A percentile compares a stretch with the other conserved stretches of the same genome.
Conservation (phyloP, 1,140 invertebrate genomes). For the Elymnias hypermnestra region DNA sequence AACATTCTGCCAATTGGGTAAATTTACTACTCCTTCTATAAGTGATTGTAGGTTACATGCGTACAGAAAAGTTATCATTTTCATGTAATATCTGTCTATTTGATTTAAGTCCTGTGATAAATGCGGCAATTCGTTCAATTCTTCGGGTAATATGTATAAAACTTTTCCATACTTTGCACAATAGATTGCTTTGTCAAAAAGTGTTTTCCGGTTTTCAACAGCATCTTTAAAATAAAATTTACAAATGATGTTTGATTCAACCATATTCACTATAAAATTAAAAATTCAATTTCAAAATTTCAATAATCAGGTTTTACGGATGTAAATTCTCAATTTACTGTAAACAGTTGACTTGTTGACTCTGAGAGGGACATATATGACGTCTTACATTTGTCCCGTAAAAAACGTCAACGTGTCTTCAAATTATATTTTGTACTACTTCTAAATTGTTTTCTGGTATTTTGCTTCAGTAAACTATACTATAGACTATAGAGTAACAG, state of each 20-base stretch:
- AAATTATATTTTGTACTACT: too few species aligned
- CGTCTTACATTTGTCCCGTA: too few species aligned
- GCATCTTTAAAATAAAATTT: slow-evolving; percentile 39
- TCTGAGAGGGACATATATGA: too few species aligned
- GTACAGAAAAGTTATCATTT: slow-evolving; percentile 66
- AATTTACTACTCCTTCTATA: slow-evolving; percentile 43
- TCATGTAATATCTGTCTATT: slow-evolving; percentile 54
- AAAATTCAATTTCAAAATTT: too few species aligned
- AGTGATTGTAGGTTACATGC: slow-evolving; percentile 39
- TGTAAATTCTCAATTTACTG: too few species aligned
- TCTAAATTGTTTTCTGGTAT: too few species aligned
- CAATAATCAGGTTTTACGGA: too few species aligned
- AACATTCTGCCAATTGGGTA: slow-evolving; percentile 58
- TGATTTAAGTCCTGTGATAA: slow-evolving; percentile 51
- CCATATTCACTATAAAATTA: too few species aligned
- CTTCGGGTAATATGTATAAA: slow-evolving; percentile 56
- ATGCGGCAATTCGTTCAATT: slow-evolving; percentile 52
- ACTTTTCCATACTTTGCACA: slow-evolving; percentile 52
- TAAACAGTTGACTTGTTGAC: too few species aligned
- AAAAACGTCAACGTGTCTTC: too few species aligned
- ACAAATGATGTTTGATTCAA: slow-evolving; percentile 14
- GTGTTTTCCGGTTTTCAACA: slow-evolving; percentile 37
- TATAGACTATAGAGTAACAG: too few species aligned
- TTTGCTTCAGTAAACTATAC: too few species aligned
- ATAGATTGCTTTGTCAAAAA: slow-evolving; percentile 50